These are phyloP conservation scores for Eilema sororculum DNA, from an alignment of 2,888 invertebrate species.

Conservation along the genomic window DNA sequence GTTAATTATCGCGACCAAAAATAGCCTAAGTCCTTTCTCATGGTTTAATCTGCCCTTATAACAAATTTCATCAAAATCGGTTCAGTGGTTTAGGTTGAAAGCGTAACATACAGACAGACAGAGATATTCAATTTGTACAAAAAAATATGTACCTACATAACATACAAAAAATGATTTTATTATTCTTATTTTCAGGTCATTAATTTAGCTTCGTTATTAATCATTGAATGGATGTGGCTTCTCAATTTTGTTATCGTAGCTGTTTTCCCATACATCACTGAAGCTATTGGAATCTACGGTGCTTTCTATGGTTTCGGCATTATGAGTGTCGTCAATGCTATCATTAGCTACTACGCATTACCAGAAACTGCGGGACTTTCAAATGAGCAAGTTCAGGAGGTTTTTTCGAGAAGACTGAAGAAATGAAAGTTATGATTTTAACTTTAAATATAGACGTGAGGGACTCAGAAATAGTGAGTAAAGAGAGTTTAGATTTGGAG, in stretches of 20 bases:
- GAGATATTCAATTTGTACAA: too few relatives aligned
- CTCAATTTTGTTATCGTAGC: slow-evolving; percentile 77
- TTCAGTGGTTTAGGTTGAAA: too few relatives aligned
- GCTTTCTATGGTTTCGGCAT: slow-evolving; percentile 74
- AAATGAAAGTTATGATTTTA: background rate
- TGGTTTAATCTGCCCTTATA: too few relatives aligned
- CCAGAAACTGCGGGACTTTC: slow-evolving; percentile 84
- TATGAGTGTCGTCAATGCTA: slow-evolving; percentile 59
- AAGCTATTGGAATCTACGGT: slow-evolving; percentile 67
- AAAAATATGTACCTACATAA: too few relatives aligned
- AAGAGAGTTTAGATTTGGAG: background rate
- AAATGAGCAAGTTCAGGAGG: slow-evolving; percentile 70
- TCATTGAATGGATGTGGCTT: slow-evolving; percentile 79
- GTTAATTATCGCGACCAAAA: too few relatives aligned
- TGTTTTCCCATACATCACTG: slow-evolving; percentile 70
- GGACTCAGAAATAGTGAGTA: background rate
- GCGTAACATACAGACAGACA: too few relatives aligned
- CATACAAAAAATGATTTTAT: too few relatives aligned
- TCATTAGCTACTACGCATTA: slow-evolving; percentile 66
- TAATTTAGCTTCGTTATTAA: slow-evolving; percentile 73
- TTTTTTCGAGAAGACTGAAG: slow-evolving; percentile 31
- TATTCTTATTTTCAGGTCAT: slow-evolving; percentile 63
- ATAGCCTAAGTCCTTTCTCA: too few relatives aligned
- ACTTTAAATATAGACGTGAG: background rate
- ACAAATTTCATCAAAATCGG: too few relatives aligned